These are phyloP conservation scores for Sakesphorus luctuosus DNA, from an alignment of 2,113 vertebrate species.

Conservation along the genomic window DNA sequence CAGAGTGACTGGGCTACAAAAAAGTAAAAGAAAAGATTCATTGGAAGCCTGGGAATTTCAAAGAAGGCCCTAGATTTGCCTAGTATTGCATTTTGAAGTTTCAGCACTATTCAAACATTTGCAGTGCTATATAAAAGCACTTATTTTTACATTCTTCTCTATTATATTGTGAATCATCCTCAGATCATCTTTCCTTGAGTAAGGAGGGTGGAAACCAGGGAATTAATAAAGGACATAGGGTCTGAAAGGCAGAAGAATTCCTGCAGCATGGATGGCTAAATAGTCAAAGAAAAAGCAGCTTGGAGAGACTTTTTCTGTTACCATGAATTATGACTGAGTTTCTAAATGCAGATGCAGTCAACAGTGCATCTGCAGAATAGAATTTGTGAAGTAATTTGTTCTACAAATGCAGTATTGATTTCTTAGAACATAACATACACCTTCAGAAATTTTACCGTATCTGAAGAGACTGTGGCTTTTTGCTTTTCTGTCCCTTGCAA, in stretches of 20 bases:
- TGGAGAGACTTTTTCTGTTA: not conserved
- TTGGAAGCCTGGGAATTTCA: not conserved
- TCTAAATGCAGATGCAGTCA: not conserved
- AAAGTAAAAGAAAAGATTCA: not conserved
- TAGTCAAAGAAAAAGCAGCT: not conserved
- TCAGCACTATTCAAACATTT: not conserved
- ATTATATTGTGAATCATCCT: not conserved
- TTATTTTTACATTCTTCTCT: not conserved
- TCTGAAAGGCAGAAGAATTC: not conserved
- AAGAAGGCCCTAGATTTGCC: not conserved
- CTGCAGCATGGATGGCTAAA: not conserved
- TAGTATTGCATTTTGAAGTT: not conserved
- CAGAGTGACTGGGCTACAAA: not conserved
- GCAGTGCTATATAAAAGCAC: not conserved
- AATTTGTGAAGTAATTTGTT: conserved; percentile 20
- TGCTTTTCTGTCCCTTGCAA: not conserved
- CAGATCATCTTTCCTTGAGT: not conserved
- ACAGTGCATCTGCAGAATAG: not conserved
- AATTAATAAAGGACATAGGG: not conserved
- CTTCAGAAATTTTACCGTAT: not conserved
- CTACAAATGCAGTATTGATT: not conserved
- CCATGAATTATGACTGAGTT: not conserved
- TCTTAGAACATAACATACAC: not conserved
- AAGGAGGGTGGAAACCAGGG: not conserved
- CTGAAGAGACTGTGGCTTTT: not conserved